Base-by-base conservation (phyloP, 1,140 invertebrate genomes). In the Lepidurus arcticus region DNA sequence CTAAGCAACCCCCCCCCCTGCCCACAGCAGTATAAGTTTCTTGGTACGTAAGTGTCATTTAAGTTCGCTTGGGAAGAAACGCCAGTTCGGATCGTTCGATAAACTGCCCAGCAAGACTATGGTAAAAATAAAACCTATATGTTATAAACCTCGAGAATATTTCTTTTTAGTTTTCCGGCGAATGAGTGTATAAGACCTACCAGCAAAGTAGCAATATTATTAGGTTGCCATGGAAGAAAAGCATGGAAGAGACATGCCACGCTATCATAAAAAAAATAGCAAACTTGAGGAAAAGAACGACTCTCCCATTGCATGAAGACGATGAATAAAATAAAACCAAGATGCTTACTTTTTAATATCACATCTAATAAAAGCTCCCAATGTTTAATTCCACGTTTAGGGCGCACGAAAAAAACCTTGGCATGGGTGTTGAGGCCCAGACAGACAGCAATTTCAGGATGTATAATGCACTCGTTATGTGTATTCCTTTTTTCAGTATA, bases 191-290 rank as follows among this genome's bases (percentile, higher is more conserved):
- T 0, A 65, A 65, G 53, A 65, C 16, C 10, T 47, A 47, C 16
- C 6, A 13, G 21, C 53, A 16, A 65, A 65, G 21, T 65, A 9
- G 21, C 53, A n/a, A 7, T 65, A 13, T n/a, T 65, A 65, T 9
- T n/a, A 65, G 53, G 53, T 65, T 65, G 53, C 53, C 9, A 65
- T 65, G 53, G 53, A 9, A 65, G 53, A 11, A 65, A 65, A 65
- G 16, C 16, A 7, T 65, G 16, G 0, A 65, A 65, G 53, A 16
- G 34, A 34, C 34, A 34, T 34, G 3, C 34, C 34, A 34, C 34
- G 34, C 34, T 34, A 34, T 1, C 13, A 65, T 65, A 65, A 65
- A 65, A 11, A 65, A 16, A n/a, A 34, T 34, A 34, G 34, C 34
- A 3, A 34, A 34, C 34, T 34, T 34, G 34, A 3, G 34, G 34